These are phyloP conservation scores for Chouioia cunea DNA, from an alignment of 2,888 invertebrate genomes.

Conservation along the genomic window DNA sequence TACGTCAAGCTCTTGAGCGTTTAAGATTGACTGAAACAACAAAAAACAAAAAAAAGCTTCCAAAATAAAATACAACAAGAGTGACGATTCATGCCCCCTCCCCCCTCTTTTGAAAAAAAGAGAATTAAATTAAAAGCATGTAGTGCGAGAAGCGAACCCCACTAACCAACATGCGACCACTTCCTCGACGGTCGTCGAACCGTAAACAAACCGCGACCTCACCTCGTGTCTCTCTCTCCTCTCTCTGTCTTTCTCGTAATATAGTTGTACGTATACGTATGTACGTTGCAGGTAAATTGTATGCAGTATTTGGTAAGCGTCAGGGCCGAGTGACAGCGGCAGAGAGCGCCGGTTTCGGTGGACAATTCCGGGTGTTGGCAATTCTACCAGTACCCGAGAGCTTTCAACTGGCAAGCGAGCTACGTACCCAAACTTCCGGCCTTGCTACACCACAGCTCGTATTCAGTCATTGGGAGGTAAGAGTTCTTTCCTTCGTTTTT, in stretches of 20 bases:
- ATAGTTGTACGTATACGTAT: slow-evolving; percentile 30
- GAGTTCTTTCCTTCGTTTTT: slow-evolving; percentile 48
- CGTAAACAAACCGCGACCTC: no score
- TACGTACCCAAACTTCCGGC: slow-evolving; percentile 96
- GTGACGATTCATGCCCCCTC: neutral
- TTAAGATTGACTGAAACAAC: no score
- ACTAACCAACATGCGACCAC: no score
- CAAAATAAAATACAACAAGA: neutral
- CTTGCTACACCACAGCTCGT: slow-evolving; percentile 94
- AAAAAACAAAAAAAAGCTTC: no score
- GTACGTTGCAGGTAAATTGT: slow-evolving; percentile 83
- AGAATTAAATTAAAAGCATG: no score
- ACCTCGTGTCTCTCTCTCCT: neutral
- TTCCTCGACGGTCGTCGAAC: no score
- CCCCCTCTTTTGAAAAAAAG: no score
- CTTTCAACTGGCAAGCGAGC: slow-evolving; percentile 93
- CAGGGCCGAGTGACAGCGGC: slow-evolving; percentile 91
- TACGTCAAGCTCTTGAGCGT: no score
- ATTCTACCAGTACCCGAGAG: slow-evolving; percentile 96
- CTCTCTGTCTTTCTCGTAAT: neutral
- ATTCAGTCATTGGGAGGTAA: slow-evolving; percentile 98
- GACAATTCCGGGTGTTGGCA: slow-evolving; percentile 88
- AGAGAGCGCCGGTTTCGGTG: slow-evolving; percentile 91
- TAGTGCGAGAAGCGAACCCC: neutral
- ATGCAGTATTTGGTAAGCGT: slow-evolving; percentile 88